Evolutionary conservation across 1,140 invertebrate species (phyloP).

Genomic region (Streblospio benedicti): DNA sequence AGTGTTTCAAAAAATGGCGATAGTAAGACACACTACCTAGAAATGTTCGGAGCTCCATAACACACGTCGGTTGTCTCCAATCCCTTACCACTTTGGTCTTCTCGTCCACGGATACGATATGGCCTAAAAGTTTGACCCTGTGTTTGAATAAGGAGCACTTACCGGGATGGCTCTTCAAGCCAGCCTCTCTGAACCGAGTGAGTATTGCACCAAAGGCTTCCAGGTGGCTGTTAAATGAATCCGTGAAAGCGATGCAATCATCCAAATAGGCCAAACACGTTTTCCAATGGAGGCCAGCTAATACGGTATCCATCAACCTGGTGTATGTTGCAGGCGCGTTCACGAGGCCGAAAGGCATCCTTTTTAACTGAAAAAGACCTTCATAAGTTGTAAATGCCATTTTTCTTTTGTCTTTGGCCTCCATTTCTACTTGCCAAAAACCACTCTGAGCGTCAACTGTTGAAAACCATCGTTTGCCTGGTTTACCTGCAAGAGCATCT

Average conservation of each 20-base stretch:
- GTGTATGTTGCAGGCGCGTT: constrained; percentile 27
- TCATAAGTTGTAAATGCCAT: constrained; percentile 29
- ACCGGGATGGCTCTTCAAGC: constrained; percentile 19
- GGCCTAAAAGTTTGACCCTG: constrained; percentile 18
- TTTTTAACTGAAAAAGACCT: constrained; percentile 23
- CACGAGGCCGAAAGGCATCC: constrained; percentile 28
- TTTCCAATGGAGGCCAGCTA: constrained; percentile 15
- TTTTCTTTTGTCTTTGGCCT: constrained; percentile 31
- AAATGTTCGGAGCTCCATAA: constrained; percentile 37
- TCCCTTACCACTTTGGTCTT: constrained; percentile 42
- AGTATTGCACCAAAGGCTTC: constrained; percentile 18
- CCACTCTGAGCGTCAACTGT: constrained; percentile 25
- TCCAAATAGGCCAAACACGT: constrained; percentile 22
- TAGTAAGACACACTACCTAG: constrained; percentile 46
- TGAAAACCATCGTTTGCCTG: constrained; percentile 20
- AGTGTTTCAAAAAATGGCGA: constrained; percentile 16
- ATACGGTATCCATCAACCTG: constrained; percentile 26
- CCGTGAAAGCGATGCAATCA: constrained; percentile 20
- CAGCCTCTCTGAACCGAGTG: constrained; percentile 15
- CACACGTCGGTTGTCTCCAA: constrained; percentile 34
- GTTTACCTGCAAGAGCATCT: constrained; percentile 13
- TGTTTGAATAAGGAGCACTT: constrained; percentile 21
- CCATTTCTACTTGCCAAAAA: constrained; percentile 44
- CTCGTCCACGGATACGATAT: constrained; percentile 16
- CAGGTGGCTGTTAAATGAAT: constrained; percentile 16